Percentiles rank a stretch among this genome's conserved stretches.
Conservation (phyloP, 2,888 invertebrate genomes). For the Dynastes maya region DNA sequence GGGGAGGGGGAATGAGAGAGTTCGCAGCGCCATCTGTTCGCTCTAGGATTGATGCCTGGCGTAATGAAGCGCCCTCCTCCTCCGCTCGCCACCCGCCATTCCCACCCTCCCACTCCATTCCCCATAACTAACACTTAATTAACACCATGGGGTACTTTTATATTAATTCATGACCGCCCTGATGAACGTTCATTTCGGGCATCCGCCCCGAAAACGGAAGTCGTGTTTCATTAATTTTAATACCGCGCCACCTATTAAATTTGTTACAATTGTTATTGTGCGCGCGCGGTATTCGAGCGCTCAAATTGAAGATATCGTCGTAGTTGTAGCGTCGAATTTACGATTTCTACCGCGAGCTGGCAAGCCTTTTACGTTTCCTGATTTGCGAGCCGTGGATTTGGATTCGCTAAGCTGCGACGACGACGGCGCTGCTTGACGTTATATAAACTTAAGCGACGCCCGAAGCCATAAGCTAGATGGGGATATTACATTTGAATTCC, state of each 20-base stretch:
- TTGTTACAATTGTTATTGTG: conserved; percentile 52
- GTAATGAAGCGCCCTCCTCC: conserved; percentile 58
- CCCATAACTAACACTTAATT: conserved; percentile 67
- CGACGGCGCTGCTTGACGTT: background rate
- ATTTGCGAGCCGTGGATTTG: background rate
- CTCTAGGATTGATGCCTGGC: conserved; percentile 57
- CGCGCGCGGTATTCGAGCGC: conserved; percentile 11
- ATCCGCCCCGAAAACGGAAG: conserved; percentile 56
- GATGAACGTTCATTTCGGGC: conserved; percentile 59
- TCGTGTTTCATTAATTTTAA: conserved; percentile 53
- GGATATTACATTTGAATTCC: conserved; percentile 10
- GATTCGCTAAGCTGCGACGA: background rate
- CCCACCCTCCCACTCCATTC: conserved; percentile 7
- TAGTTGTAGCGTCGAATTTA: conserved; percentile 13
- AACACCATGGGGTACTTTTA: conserved; percentile 67
- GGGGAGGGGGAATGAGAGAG: background rate
- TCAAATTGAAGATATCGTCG: conserved; percentile 26
- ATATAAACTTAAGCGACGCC: background rate
- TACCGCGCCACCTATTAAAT: conserved; percentile 52
- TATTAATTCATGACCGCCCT: conserved; percentile 61
- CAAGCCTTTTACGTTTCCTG: background rate
- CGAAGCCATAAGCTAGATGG: background rate
- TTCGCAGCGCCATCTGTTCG: conserved; percentile 58
- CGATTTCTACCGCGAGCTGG: background rate
- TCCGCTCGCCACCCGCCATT: no score